A percentile compares a stretch with the other conserved stretches of the same genome.
Evolutionary conservation across 2,113 vertebrate species (phyloP).

Genomic region (Pomatorhinus ruficollis): DNA sequence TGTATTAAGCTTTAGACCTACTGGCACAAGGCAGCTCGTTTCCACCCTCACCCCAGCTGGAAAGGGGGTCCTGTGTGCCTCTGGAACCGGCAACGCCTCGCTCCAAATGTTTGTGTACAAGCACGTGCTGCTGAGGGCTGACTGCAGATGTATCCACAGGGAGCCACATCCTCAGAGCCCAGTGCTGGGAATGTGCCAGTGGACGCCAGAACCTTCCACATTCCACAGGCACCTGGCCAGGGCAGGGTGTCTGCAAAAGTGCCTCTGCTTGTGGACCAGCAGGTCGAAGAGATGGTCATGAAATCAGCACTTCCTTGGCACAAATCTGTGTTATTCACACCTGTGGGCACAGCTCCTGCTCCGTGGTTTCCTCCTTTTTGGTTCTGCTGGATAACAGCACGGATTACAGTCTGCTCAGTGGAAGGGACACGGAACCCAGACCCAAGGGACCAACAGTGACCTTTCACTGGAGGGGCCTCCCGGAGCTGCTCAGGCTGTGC

Average conservation of each 20-base stretch:
- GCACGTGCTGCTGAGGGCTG: background rate
- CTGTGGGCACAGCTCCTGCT: background rate
- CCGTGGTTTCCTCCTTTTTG: background rate
- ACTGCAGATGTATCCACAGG: background rate
- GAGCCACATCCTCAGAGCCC: background rate
- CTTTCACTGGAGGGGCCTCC: background rate
- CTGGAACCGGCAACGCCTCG: background rate
- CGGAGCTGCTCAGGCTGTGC: rapidly evolving
- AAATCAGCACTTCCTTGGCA: rapidly evolving
- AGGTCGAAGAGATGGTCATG: rapidly evolving
- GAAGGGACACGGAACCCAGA: rapidly evolving
- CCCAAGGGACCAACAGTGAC: rapidly evolving
- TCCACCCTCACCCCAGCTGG: background rate
- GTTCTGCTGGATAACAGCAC: background rate
- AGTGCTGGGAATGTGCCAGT: background rate
- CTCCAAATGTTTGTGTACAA: background rate
- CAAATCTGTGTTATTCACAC: background rate
- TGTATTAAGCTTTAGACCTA: background rate
- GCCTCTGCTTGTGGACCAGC: rapidly evolving
- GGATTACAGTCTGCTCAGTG: rapidly evolving
- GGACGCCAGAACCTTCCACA: background rate
- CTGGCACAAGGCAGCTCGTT: background rate
- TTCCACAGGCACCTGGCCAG: background rate
- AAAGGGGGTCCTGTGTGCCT: background rate
- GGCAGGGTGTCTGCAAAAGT: rapidly evolving